Evolutionary conservation across 2,797 vertebrate species (phyloP).

Genomic region (Valencia hispanica): DNA sequence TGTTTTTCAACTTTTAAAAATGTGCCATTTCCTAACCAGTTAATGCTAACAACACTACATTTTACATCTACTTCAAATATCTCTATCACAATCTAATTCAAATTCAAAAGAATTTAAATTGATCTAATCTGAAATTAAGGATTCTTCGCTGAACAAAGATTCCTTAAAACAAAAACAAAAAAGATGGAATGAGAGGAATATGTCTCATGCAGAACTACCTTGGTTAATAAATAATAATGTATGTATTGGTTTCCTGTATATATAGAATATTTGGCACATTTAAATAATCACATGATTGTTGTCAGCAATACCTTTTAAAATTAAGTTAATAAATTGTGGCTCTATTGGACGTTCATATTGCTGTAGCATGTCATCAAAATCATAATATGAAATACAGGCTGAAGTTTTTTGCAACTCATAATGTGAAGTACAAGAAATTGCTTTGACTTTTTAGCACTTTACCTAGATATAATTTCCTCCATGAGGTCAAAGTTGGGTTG

Average conservation of each 20-base stretch:
- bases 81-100: too few species aligned
- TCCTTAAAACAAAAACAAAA: not conserved
- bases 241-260: too few species aligned
- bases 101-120: not conserved
- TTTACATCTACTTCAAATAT: too few species aligned
- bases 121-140: not conserved
- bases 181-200: not conserved
- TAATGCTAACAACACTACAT: too few species aligned
- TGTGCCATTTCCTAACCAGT: too few species aligned
- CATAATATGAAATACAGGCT: not conserved
- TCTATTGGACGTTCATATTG: not conserved
- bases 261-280: not conserved
- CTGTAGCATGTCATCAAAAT: not conserved
- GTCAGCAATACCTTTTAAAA: not conserved
- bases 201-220: too few species aligned
- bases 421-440: not conserved
- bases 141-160: not conserved
- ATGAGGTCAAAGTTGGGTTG: slow-evolving; percentile 22
- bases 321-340: not conserved
- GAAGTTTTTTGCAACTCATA: not conserved
- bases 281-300: not conserved
- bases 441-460: slow-evolving; percentile 2
- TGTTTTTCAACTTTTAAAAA: too few species aligned
- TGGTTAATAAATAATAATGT: too few species aligned
- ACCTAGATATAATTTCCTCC: slow-evolving; percentile 16